These are phyloP conservation scores for Trogon surrucura DNA, from an alignment of 2,113 vertebrate genomes.

Conservation along the genomic window DNA sequence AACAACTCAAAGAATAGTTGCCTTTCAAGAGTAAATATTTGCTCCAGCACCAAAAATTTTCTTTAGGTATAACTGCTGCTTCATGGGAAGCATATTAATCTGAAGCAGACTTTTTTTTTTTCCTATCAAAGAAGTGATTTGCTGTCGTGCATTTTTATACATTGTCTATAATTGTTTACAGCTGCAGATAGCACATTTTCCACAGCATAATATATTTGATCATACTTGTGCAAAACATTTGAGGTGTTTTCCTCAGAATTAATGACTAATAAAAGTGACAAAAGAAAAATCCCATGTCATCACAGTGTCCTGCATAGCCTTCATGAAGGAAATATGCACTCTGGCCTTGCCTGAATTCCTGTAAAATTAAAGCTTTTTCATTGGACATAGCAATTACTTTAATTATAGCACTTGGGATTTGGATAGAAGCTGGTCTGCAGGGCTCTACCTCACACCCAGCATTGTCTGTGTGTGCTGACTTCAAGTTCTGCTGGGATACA, in stretches of 20 bases:
- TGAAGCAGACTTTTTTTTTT: background rate
- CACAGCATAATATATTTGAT: background rate
- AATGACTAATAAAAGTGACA: background rate
- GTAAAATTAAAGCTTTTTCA: conserved; percentile 80
- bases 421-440: background rate
- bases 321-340: conserved; percentile 62
- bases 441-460: conserved; percentile 39
- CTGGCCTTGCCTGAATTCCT: conserved; percentile 75
- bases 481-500: conserved; percentile 27
- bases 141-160: background rate
- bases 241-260: background rate
- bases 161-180: background rate
- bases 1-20: background rate
- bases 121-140: background rate
- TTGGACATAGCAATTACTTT: conserved; percentile 76
- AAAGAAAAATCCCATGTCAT: background rate
- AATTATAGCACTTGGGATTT: conserved; percentile 75
- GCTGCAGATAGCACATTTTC: background rate
- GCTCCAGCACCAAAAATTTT: background rate
- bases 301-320: background rate
- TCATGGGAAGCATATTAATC: background rate
- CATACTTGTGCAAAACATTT: background rate
- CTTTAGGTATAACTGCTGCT: background rate
- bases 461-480: conserved; percentile 14
- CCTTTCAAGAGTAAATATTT: background rate